Evolutionary conservation across 2,797 vertebrate genomes (phyloP), one percentile per base, ranked within the genome.

Genomic region (Ctenosaura bakeri): DNA sequence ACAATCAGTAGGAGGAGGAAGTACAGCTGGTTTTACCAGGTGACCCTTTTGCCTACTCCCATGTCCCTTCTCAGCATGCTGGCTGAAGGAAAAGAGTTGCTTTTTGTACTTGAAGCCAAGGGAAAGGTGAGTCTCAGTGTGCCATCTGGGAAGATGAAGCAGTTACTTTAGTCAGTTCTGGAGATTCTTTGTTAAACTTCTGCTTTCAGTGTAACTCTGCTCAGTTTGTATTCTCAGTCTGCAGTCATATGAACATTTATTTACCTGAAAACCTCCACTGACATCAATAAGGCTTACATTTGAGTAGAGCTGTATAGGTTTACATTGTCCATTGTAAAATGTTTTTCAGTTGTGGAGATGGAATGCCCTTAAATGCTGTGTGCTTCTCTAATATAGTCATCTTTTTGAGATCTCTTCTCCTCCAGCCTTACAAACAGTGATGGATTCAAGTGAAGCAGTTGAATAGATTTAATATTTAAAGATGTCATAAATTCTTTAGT

Each of bases 401-500:
- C 69, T 24, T 88, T 42, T 35, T 59, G 38, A 71, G 62, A 54
- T 69, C 62, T 26, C 62, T 29, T 71, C 71, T 7, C 64, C 26
- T 24, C 35, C 29, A 26, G 22, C 38, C 35, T 86, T n/a, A 3
- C 62, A 79, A 66, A 89, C 26, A 76, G 56, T 1, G 1, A 16
- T 74, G 35, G 18, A 26, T 38, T 18, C 0, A 59, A 77, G 73
- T 54, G 50, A 77, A 64, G 69, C 64, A n/a, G 76, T 64, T 78
- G 14, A 85, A 46, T 52, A 24, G n/a, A 6, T 32, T 79, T 83
- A 62, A 62, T 89, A 73, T 86, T 92, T 87, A 52, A 69, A 80
- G 13, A 93, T 89, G 20, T 89, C 64, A 93, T 92, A 24, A 90
- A 59, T 22, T 8, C n/a, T 88, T 93, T 71, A 88, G 84, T 24